Percentiles rank a stretch among this genome's conserved stretches.
These are phyloP conservation scores for Cyclopterus lumpus DNA, from an alignment of 2,797 vertebrate species.

Conservation along the genomic window DNA sequence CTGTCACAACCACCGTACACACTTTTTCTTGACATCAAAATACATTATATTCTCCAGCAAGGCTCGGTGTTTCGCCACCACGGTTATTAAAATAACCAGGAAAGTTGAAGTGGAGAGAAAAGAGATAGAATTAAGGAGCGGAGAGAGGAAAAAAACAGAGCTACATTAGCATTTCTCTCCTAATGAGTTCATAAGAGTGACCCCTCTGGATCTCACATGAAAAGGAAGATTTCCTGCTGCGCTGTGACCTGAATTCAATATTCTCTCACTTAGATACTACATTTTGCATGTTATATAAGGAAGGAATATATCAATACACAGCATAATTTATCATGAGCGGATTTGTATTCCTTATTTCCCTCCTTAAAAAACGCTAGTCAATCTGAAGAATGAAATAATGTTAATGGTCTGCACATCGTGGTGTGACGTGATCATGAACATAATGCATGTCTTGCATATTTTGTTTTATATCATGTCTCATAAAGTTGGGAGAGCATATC, in stretches of 20 bases:
- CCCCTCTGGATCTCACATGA: constrained; percentile 92
- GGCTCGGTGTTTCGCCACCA: constrained; percentile 20
- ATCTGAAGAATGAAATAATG: constrained; percentile 35
- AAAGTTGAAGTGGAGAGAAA: constrained; percentile 64
- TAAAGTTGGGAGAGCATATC: constrained; percentile 47
- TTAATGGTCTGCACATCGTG: constrained; percentile 22
- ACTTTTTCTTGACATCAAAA: constrained; percentile 56
- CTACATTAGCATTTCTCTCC: constrained; percentile 86
- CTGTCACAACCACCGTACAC: constrained; percentile 44
- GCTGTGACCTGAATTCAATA: constrained; percentile 93
- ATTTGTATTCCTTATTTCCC: constrained; percentile 42
- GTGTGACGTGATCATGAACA: constrained; percentile 30
- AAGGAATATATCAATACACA: constrained; percentile 65
- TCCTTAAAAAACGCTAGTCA: constrained; percentile 36
- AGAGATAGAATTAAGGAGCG: constrained; percentile 30
- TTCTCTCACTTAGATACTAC: constrained; percentile 87
- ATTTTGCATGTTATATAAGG: constrained; percentile 86
- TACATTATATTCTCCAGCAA: constrained; percentile 41
- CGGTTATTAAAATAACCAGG: constrained; percentile 63
- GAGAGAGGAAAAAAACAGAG: constrained; percentile 50
- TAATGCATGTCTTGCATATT: constrained; percentile 39
- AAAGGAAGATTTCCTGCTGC: constrained; percentile 88
- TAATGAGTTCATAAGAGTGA: constrained; percentile 92
- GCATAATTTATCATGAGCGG: constrained; percentile 77
- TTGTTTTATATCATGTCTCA: constrained; percentile 38